A percentile compares a stretch with the other conserved stretches of the same genome.
Evolutionary conservation across 2,797 vertebrate species (phyloP).

Genomic region (Cottoperca gobio): DNA sequence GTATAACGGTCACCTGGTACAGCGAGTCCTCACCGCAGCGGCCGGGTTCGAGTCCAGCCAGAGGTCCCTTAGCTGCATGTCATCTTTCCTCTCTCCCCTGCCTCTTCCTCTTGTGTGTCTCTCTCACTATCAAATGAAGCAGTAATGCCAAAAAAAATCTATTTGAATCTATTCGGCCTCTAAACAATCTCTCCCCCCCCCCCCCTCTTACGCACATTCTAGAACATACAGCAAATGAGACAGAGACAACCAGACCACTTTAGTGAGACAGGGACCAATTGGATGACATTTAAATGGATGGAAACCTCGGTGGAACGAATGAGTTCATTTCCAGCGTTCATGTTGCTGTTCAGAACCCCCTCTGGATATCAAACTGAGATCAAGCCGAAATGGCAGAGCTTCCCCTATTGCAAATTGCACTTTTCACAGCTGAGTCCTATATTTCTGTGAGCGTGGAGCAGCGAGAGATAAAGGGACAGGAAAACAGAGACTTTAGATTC

Average conservation of each 20-base stretch:
- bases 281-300: constrained; percentile 68
- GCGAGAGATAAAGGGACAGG: constrained; percentile 53
- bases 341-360: constrained; percentile 39
- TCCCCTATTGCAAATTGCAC: constrained; percentile 56
- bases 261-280: constrained; percentile 38
- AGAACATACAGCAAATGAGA: constrained; percentile 34
- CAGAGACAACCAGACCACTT: constrained; percentile 31
- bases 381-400: constrained; percentile 40
- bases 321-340: constrained; percentile 54
- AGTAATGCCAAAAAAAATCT: too few species aligned
- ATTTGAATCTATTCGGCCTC: not conserved
- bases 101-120: too few species aligned
- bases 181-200: not conserved
- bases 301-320: constrained; percentile 46
- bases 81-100: too few species aligned
- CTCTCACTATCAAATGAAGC: too few species aligned
- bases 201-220: constrained; percentile 3
- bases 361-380: constrained; percentile 60
- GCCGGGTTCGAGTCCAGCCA: too few species aligned
- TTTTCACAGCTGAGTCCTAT: constrained; percentile 65
- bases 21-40: too few species aligned
- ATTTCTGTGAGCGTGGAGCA: constrained; percentile 32
- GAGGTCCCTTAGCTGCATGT: too few species aligned
- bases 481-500: constrained; percentile 59
- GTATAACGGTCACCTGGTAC: too few species aligned